A percentile compares a stretch with the other conserved stretches of the same genome.
These are phyloP conservation scores for Amaurobius ferox DNA, from an alignment of 2,888 invertebrate species.

Conservation along the genomic window DNA sequence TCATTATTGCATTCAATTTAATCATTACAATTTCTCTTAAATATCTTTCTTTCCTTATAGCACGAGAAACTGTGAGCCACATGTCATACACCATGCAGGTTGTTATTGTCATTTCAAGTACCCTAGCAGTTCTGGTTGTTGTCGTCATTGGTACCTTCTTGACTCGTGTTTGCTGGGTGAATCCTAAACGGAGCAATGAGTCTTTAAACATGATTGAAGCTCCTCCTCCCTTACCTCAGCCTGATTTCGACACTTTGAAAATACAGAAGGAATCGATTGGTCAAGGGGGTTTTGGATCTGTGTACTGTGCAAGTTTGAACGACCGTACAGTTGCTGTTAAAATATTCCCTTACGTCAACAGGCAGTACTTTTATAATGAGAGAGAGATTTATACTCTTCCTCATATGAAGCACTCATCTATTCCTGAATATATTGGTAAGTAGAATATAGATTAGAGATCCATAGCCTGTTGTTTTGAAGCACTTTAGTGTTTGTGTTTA, in stretches of 20 bases:
- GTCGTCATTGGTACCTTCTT: conserved; percentile 19
- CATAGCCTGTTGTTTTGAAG: too few species aligned
- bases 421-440: conserved; percentile 88
- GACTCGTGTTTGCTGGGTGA: conserved; percentile 5
- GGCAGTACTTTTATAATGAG: conserved; percentile 91
- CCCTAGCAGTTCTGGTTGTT: conserved; percentile 15
- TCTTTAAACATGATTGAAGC: conserved; percentile 65
- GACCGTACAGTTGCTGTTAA: conserved; percentile 90
- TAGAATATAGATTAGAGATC: too few species aligned
- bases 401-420: conserved; percentile 87
- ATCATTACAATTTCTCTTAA: too few species aligned
- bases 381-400: conserved; percentile 90
- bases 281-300: conserved; percentile 87
- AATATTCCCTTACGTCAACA: conserved; percentile 86
- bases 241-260: conserved; percentile 86
- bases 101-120: conserved; percentile 3
- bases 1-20: too few species aligned
- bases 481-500: too few species aligned
- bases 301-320: conserved; percentile 89
- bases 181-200: conserved; percentile 52
- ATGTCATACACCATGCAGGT: conserved; percentile 19
- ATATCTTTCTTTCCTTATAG: conserved; percentile 7
- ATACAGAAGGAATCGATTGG: conserved; percentile 84
- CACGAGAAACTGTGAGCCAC: neutral
- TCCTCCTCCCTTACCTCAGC: conserved; percentile 81